Conservation (phyloP, 2,113 vertebrate species). For the Rafetus swinhoei region DNA sequence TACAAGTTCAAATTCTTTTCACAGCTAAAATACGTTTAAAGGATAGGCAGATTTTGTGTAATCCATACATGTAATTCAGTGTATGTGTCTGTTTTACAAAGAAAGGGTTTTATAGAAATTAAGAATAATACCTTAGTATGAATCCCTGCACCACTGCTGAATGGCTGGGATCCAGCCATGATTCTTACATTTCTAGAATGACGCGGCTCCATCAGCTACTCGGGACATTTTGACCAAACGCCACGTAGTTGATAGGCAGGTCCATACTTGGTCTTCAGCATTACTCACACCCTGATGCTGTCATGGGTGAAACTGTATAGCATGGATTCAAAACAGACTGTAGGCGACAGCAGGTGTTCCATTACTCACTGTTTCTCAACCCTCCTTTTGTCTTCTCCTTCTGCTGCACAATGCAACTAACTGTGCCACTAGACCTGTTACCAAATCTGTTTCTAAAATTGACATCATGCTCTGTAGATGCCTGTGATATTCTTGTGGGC, state of each 20-base stretch:
- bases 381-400: constrained; percentile 46
- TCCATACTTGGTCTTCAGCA: constrained; percentile 47
- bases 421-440: background rate
- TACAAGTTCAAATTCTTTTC: background rate
- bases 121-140: constrained; percentile 39
- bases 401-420: constrained; percentile 8
- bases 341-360: constrained; percentile 67
- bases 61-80: constrained; percentile 2
- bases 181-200: constrained; percentile 52
- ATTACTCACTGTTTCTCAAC: constrained; percentile 71
- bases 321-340: constrained; percentile 34
- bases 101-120: constrained; percentile 45
- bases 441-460: constrained; percentile 38
- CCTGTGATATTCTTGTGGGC: constrained; percentile 1
- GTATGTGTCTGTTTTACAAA: background rate
- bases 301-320: constrained; percentile 72
- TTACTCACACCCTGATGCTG: constrained; percentile 59
- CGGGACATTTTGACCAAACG: constrained; percentile 54
- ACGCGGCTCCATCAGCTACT: constrained; percentile 37
- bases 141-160: constrained; percentile 30
- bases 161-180: constrained; percentile 31
- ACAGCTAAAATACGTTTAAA: constrained; percentile 9
- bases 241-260: constrained; percentile 50
- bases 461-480: constrained; percentile 26
- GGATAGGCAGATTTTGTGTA: background rate